Evolutionary conservation across 1,140 invertebrate genomes (phyloP), one percentile per base, ranked within the genome.

Genomic region (Paracyclopina nana): DNA sequence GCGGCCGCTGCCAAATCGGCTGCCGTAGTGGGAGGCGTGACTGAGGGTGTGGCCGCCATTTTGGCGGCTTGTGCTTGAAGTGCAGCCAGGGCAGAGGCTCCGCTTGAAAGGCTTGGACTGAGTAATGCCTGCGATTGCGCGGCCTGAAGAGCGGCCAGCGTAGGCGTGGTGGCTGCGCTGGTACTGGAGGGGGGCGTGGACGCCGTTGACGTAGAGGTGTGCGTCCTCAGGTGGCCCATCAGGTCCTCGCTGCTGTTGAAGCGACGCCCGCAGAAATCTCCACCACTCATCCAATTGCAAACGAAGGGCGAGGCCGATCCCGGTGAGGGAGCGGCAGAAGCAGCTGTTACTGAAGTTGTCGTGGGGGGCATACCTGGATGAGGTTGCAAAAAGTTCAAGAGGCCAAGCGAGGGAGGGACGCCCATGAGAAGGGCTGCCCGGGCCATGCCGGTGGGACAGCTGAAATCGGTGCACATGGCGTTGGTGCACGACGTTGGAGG

Each of bases 181-280:
- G n/a, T 8, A 30, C 29, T 30, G 66, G 53, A 75, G 69, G 20
- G 72, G 8, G 76, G 72, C 31, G 74, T 70, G n/a, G 63, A 63
- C 6, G 61, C 54, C n/a, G 65, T 63, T 14, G 76, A 68, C 14
- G 69, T 55, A 56, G 70, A 77, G 0, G 90, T 94, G 67, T 97
- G 91, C 52, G 82, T 88, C 56, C 88, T 72, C 22, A 96, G 70
- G 67, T 97, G 92, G 59, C 87, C 82, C 18, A 96, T 71, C 1
- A 96, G 72, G 65, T 97, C 91, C 43, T 96, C 90, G 6, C 87
- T 88, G 12, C 81, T 82, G 42, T 75, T 70, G 65, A 92, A 96
- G 43, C 87, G 70, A 66, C 95, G 95, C 28, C 90, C 92, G 61
- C 92, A 97, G 59, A 90, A 92, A 3, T 50, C 48, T 55, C 84